These are phyloP conservation scores for Drosophila athabasca DNA, from an alignment of 1,140 invertebrate species.

Conservation along the genomic window DNA sequence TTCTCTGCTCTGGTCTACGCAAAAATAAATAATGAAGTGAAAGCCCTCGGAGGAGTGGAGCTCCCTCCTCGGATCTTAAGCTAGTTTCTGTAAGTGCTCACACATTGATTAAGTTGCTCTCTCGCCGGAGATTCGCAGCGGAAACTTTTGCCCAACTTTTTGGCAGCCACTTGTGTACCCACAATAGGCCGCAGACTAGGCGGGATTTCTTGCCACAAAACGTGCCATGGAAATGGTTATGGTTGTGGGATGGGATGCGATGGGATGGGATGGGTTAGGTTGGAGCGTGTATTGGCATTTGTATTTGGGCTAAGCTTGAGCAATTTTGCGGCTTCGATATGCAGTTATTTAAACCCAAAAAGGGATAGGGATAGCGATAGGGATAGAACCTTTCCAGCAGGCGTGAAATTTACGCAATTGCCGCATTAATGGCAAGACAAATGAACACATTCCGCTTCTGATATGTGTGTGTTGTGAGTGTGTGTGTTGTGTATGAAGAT, in stretches of 20 bases:
- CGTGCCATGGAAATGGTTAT: background rate
- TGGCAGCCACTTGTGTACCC: slow-evolving; percentile 64
- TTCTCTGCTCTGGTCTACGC: slow-evolving; percentile 6
- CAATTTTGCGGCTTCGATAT: slow-evolving; percentile 68
- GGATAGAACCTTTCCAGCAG: slow-evolving; percentile 32
- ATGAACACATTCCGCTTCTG: slow-evolving; percentile 51
- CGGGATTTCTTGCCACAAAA: slow-evolving; percentile 8
- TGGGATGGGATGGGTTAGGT: background rate
- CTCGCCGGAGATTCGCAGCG: background rate
- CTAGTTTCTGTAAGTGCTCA: slow-evolving; percentile 63
- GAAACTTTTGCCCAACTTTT: slow-evolving; percentile 69
- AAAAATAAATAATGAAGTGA: slow-evolving; percentile 76
- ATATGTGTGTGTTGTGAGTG: no score
- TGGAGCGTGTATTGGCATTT: slow-evolving; percentile 66
- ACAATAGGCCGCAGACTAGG: slow-evolving; percentile 44
- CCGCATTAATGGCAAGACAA: slow-evolving; percentile 73
- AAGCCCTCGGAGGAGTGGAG: slow-evolving; percentile 33
- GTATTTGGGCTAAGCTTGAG: slow-evolving; percentile 67
- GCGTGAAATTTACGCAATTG: slow-evolving; percentile 81
- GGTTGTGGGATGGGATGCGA: background rate
- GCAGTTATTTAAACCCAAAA: slow-evolving; percentile 67
- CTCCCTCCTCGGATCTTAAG: slow-evolving; percentile 34
- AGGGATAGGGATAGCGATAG: slow-evolving; percentile 1
- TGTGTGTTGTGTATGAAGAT: no score
- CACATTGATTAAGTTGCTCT: slow-evolving; percentile 67